Base-by-base conservation (phyloP, 2,888 invertebrate genomes). In the Neoscelio sp. region DNA sequence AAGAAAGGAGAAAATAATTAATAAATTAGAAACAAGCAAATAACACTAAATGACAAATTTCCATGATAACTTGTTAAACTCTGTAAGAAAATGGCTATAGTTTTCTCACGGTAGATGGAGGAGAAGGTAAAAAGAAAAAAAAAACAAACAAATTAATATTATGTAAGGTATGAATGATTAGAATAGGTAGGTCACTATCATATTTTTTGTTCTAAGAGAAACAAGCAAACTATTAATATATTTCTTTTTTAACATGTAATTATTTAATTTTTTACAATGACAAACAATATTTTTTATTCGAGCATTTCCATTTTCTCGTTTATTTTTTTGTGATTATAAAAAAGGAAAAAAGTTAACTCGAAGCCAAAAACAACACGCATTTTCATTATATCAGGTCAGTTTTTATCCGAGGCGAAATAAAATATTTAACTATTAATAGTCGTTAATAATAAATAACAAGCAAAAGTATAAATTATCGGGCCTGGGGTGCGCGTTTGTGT, bases 181-280 rank as follows among this genome's bases (percentile, higher is more conserved):
- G 89, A 75, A 83, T 89, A 89, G 89, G 86, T 88, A 89, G 89
- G 88, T 86, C 83, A 85, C 87, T 88, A 89, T 89, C 83, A 87
- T 87, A 88, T 89, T 88, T 85, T 83, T 85, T 87, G 87, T 86
- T 82, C 58, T 74, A 79, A 70, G 42, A 12, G 13, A 67, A 64
- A 67, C 50, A 58, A 62, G 6, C 28, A 42, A 78, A 48, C 40
- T 85, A 86, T 75, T 83, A 86, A 85, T 85, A n/a, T n/a, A n/a
- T n/a, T n/a, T n/a, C n/a, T 81, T 83, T 86, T 85, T 84, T 87
- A 86, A 82, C 82, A 82, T 84, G 84, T 78, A 85, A 83, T 84
- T 87, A 87, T 87, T 87, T 86, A 87, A 86, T 85, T 71, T 65
- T 81, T 33, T 68, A 78, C 67, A 42, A 60, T 60, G 65, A 56